Conservation (phyloP, 2,888 invertebrate species). For the Eilema caniola region DNA sequence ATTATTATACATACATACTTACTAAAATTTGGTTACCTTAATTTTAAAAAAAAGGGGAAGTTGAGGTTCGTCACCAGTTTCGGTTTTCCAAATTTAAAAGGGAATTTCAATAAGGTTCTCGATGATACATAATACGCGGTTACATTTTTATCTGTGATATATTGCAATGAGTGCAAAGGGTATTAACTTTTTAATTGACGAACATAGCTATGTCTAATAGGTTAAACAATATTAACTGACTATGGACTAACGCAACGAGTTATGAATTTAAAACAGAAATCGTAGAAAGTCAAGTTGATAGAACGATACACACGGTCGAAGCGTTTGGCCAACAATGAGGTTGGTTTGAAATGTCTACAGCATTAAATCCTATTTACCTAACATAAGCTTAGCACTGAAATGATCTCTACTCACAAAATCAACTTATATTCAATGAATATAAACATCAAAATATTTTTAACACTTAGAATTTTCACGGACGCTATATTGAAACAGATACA, state of each 20-base stretch:
- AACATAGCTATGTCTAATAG: conserved; percentile 25
- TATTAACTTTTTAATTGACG: conserved; percentile 18
- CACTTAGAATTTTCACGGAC: too few relatives aligned
- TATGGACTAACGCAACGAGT: conserved; percentile 41
- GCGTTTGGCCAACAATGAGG: neutral
- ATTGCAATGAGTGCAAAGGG: neutral
- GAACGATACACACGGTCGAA: conserved; percentile 29
- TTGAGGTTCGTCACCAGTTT: neutral
- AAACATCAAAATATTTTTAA: too few relatives aligned
- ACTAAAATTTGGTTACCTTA: too few relatives aligned
- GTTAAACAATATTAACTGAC: conserved; percentile 38
- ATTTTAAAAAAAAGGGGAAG: too few relatives aligned
- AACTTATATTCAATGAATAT: neutral
- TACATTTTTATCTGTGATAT: neutral
- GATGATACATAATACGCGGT: neutral
- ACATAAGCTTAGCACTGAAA: neutral
- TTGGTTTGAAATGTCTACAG: neutral
- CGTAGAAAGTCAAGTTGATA: conserved; percentile 39
- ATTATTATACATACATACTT: too few relatives aligned
- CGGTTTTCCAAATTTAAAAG: neutral
- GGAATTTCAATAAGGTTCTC: neutral
- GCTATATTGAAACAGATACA: too few relatives aligned
- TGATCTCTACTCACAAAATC: neutral
- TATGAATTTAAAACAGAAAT: conserved; percentile 50
- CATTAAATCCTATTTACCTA: neutral